Evolutionary conservation across 2,888 invertebrate species (phyloP).

Genomic region (Caenorhabditis panamensis): DNA sequence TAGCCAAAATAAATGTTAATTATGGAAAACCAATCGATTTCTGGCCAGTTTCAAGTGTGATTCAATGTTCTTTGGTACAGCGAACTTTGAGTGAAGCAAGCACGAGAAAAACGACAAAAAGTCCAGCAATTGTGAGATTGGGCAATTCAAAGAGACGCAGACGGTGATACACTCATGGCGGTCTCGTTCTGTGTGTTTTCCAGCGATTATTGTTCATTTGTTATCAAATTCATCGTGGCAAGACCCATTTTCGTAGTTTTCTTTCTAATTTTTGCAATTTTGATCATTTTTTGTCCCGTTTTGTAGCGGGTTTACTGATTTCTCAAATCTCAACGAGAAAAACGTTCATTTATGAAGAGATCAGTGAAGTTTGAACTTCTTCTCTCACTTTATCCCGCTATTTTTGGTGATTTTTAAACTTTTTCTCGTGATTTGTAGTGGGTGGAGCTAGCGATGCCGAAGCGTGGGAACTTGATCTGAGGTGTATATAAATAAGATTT

Average conservation of each 20-base stretch:
- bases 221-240: too few species aligned
- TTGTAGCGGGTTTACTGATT: too few species aligned
- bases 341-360: too few species aligned
- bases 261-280: background rate
- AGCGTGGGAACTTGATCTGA: background rate
- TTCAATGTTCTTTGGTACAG: too few species aligned
- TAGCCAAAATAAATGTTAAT: too few species aligned
- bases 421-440: background rate
- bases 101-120: too few species aligned
- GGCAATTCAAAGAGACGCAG: slow-evolving; percentile 21
- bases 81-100: too few species aligned
- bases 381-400: background rate
- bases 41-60: background rate
- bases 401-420: too few species aligned
- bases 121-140: background rate
- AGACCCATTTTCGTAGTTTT: background rate
- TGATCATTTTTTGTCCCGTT: too few species aligned
- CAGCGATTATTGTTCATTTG: background rate
- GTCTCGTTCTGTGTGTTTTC: background rate
- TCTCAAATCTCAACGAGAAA: too few species aligned
- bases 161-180: background rate
- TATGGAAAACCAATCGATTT: background rate
- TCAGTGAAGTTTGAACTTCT: too few species aligned
- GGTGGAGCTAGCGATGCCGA: background rate
- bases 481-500: background rate